Base-by-base conservation (phyloP, 2,113 vertebrate species). In the Podarcis cretensis region DNA sequence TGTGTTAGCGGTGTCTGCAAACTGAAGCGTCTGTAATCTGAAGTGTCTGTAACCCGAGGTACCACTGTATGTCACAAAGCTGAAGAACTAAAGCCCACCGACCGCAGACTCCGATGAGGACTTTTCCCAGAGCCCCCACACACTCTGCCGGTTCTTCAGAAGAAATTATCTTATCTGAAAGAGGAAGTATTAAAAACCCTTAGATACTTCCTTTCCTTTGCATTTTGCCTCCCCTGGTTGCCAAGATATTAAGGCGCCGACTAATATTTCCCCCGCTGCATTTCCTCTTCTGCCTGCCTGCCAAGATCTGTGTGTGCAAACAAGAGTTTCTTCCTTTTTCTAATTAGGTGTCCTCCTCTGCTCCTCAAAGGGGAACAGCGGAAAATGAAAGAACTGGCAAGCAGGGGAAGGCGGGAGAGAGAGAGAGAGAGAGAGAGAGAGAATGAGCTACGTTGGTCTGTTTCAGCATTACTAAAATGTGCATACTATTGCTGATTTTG, bases 171-270 rank as follows among this genome's bases (percentile, higher is more conserved):
- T 69, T 30, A 9, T 18, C 37, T 65, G 43, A 23, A 86, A 63
- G 9, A 18, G 7, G 35, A 77, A 65, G 23, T 27, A 40, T 65
- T 66, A 14, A 30, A 54, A 20, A 66, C n/a, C 81, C 35, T 65
- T 0, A 18, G 23, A 68, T 0, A 0, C 2, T 35, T 90, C 21
- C 9, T 6, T 91, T 48, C 40, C 59, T 48, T 75, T 0, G 0
- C 1, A 32, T 78, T 88, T 89, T 68, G 32, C 73, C 71, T 83
- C 65, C 7, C 59, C 21, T 7, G 21, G 1, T 83, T 77, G 79
- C 85, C 87, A 87, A 92, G 90, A 76, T 68, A 40, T 25, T 88
- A 87, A 78, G 30, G 63, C 7, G 0, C 8, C 54, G 66, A 37
- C 21, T 13, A 74, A 35, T 40, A 32, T 91, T 91, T 88, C 75